Percentiles rank a stretch among this genome's conserved stretches.
Evolutionary conservation across 2,888 invertebrate genomes (phyloP).

Genomic region (Agrochola macilenta): DNA sequence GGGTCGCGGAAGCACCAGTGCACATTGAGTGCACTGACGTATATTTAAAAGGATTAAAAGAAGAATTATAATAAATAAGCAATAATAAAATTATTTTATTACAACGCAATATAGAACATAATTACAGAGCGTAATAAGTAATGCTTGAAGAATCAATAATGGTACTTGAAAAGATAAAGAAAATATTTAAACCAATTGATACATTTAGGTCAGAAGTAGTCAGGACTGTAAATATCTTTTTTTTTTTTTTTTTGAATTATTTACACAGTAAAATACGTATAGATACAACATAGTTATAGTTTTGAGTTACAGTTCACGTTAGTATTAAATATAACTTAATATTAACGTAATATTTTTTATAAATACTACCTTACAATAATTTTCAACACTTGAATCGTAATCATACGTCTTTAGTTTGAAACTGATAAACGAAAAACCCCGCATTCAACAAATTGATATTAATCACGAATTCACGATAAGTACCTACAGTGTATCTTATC

Average conservation of each 20-base stretch:
- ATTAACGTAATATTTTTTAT: too few species aligned
- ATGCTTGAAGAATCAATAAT: not conserved
- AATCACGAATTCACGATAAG: not conserved
- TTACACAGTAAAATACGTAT: too few species aligned
- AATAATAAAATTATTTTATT: slow-evolving; percentile 10
- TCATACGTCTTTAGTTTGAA: slow-evolving; percentile 6
- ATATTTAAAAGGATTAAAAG: slow-evolving; percentile 8
- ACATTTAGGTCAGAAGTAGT: not conserved
- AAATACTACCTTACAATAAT: not conserved
- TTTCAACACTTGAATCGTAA: slow-evolving; percentile 23
- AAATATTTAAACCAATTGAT: not conserved
- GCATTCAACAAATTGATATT: slow-evolving; percentile 3
- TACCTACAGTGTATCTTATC: slow-evolving; percentile 40
- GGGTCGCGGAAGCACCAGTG: not conserved
- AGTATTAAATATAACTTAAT: not conserved
- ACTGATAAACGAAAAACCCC: slow-evolving; percentile 17
- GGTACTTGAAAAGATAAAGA: not conserved
- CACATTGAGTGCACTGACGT: slow-evolving; percentile 9
- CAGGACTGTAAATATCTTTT: not conserved
- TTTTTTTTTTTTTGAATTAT: too few species aligned
- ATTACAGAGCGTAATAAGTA: not conserved
- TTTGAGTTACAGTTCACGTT: not conserved
- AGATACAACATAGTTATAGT: too few species aligned
- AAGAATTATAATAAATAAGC: not conserved
- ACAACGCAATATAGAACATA: not conserved